phyloP scores from a whole-genome alignment of 2,888 invertebrate species.

The Tholera decimalis region DNA sequence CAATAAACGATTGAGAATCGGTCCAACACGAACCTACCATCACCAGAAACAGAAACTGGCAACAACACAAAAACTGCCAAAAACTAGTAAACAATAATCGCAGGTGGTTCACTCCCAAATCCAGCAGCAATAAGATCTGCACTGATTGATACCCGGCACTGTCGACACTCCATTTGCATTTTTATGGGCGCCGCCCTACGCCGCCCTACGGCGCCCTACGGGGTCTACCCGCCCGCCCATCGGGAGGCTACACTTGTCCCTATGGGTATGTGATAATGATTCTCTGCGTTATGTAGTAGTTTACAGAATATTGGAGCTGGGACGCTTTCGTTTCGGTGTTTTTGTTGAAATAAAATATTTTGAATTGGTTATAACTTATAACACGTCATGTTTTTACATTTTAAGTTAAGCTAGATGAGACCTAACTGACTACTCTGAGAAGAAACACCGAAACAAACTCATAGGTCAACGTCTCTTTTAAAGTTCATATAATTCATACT shows the following conservation, averaged over 20 bases:
- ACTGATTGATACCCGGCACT: slow-evolving; percentile 89
- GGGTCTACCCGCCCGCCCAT: slow-evolving; percentile 63
- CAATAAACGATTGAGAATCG: too few species aligned
- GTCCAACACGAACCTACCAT: background rate
- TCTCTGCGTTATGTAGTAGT: slow-evolving; percentile 51
- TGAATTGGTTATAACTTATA: too few species aligned
- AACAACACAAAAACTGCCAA: slow-evolving; percentile 4
- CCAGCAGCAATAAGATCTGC: slow-evolving; percentile 85
- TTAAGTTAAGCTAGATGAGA: too few species aligned
- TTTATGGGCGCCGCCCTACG: slow-evolving; percentile 83
- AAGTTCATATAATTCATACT: too few species aligned
- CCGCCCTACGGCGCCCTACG: slow-evolving; percentile 62
- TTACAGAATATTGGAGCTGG: slow-evolving; percentile 18
- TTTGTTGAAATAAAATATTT: too few species aligned
- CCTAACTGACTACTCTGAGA: too few species aligned
- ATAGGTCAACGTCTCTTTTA: too few species aligned
- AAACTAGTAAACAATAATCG: slow-evolving; percentile 80
- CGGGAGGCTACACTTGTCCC: slow-evolving; percentile 52
- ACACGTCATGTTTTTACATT: too few species aligned
- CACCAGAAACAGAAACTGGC: background rate
- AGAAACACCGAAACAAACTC: too few species aligned
- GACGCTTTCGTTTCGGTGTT: slow-evolving; percentile 8
- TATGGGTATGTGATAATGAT: slow-evolving; percentile 55
- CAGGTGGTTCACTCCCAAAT: slow-evolving; percentile 72
- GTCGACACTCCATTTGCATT: slow-evolving; percentile 92